Conservation (phyloP, 1,140 invertebrate species). For the Lordiphosa mommai region DNA sequence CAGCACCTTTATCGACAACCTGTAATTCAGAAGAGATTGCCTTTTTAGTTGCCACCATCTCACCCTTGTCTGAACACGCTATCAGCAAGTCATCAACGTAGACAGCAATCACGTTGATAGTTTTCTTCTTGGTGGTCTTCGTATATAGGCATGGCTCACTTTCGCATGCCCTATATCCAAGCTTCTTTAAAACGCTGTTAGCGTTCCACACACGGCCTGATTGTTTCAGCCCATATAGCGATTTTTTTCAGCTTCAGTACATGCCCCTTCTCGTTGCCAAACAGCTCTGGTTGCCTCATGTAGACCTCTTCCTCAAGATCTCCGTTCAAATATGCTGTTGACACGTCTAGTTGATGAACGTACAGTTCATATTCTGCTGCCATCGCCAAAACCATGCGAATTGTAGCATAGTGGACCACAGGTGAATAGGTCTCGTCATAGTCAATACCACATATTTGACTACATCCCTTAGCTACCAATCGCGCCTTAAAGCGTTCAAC, state of each 20-base stretch:
- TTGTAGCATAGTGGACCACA: not conserved
- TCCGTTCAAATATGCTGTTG: not conserved
- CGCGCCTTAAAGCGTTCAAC: not conserved
- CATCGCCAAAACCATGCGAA: not conserved
- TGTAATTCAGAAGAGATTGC: not conserved
- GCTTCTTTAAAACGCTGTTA: not conserved
- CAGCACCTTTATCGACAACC: not conserved
- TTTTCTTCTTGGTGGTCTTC: not conserved
- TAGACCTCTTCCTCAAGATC: not conserved
- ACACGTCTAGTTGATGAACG: not conserved
- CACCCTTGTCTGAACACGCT: not conserved
- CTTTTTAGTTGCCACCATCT: not conserved
- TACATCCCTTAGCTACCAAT: not conserved
- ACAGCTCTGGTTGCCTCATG: no score
- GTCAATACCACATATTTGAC: not conserved
- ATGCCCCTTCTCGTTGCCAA: no score
- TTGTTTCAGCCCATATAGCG: no score
- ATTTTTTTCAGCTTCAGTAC: no score
- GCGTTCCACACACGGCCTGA: not conserved
- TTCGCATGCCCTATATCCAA: not conserved
- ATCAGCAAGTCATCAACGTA: constrained; percentile 20
- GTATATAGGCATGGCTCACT: not conserved
- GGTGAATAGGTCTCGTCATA: no score
- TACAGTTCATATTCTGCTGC: constrained; percentile 1
- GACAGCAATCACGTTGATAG: not conserved